Conservation (phyloP, 2,888 invertebrate genomes). For the Linyphia triangularis region DNA sequence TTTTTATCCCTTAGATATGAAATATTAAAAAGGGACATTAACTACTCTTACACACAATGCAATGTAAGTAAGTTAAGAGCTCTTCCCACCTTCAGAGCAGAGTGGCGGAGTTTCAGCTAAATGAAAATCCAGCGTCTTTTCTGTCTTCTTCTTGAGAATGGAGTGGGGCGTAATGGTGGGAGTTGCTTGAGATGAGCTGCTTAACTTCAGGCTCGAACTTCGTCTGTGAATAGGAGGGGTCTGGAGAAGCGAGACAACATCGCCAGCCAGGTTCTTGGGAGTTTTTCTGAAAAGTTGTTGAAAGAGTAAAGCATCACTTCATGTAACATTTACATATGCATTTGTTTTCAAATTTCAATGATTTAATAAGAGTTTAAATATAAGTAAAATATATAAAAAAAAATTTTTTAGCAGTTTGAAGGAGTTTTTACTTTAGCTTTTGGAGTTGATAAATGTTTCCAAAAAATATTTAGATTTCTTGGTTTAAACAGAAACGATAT, state of each 20-base stretch:
- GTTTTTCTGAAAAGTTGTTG: constrained; percentile 38
- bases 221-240: constrained; percentile 83
- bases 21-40: too few species aligned
- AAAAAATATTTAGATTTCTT: too few species aligned
- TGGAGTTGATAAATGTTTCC: too few species aligned
- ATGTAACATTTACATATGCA: background rate
- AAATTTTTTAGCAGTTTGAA: too few species aligned
- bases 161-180: constrained; percentile 83
- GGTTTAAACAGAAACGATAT: too few species aligned
- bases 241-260: constrained; percentile 81
- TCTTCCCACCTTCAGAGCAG: constrained; percentile 17
- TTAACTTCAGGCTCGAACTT: constrained; percentile 77
- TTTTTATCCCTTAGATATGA: too few species aligned
- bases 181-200: constrained; percentile 77
- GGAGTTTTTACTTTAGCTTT: too few species aligned
- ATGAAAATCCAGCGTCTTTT: background rate
- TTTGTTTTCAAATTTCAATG: too few species aligned
- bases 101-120: constrained; percentile 53
- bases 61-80: too few species aligned
- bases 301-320: background rate
- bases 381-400: background rate
- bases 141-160: constrained; percentile 82
- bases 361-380: background rate
- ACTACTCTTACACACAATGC: too few species aligned
- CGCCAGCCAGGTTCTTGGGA: constrained; percentile 77